Evolutionary conservation across 2,113 vertebrate genomes (phyloP), one percentile per base, ranked within the genome.

Genomic region (Cygnus buccinator): DNA sequence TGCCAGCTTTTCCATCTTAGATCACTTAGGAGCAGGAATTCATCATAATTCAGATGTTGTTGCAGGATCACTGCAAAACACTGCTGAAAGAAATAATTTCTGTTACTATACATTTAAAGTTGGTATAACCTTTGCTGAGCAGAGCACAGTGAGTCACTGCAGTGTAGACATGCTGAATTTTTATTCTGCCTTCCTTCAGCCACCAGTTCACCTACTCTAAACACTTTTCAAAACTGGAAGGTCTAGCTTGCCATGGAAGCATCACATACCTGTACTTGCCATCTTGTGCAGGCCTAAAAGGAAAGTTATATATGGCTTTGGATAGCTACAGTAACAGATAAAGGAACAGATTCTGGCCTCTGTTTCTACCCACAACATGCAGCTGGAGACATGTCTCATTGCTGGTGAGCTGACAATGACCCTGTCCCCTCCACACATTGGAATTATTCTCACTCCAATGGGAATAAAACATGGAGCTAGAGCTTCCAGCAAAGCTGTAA

Each of bases 401-500:
- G 28, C 1, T 41, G 26, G 43, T 77, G 31, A 23, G 29, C 26
- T 57, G 46, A 76, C 12, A 39, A 14, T 41, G 18, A 80, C 11
- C 2, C 22, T n/a, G 35, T 68, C 4, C 7, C 17, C 33, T 35
- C 31, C 19, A 54, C 23, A 13, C 3, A 46, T 6, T 0, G 68
- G 19, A 76, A 67, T 2, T 78, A 70, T 63, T 85, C 9, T 18
- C 9, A 16, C 23, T 48, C 25, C 5, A 13, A 17, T 21, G 11
- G 50, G 58, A 95, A 41, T 5, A 33, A 50, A 62, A 71, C 15
- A 3, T 35, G 10, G 43, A 88, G 29, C 14, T 59, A 43, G 44
- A 83, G 28, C 37, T 72, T 18, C 62, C n/a, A 78, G 29, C 54
- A 72, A 52, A 67, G 37, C 46, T 48, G 46, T 48, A 48, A 48